Conservation (phyloP, 2,797 vertebrate species). For the Columba guinea region DNA sequence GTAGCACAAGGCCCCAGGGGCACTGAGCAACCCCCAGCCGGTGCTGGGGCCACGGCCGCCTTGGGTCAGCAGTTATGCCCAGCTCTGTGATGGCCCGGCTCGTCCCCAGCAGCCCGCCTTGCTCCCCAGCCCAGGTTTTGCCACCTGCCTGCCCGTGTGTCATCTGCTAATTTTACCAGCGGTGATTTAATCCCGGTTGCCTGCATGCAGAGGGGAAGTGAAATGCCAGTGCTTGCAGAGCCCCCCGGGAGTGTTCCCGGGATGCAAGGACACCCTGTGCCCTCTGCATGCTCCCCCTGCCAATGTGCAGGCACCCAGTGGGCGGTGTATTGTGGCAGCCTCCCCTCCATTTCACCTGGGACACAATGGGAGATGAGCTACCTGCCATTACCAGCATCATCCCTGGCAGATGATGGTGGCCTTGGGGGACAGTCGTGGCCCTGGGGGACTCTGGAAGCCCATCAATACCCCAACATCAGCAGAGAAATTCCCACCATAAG, state of each 20-base stretch:
- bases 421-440: background rate
- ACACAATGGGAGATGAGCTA: accelerated
- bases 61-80: accelerated
- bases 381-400: accelerated
- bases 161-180: constrained; percentile 54
- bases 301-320: accelerated
- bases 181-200: background rate
- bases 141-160: background rate
- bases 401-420: too few relatives aligned
- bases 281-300: background rate
- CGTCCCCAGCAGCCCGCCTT: background rate
- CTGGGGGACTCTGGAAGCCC: background rate
- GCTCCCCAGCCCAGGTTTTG: background rate
- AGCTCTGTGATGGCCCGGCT: background rate
- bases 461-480: accelerated
- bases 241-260: accelerated
- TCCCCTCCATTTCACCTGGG: accelerated
- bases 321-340: accelerated
- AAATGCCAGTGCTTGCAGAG: background rate
- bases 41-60: accelerated
- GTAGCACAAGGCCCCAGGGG: background rate
- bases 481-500: background rate
- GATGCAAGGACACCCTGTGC: background rate
- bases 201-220: background rate
- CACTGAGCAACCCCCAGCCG: accelerated